These are phyloP conservation scores for Ctenoplectra terminalis DNA, from an alignment of 1,140 invertebrate genomes.

Conservation along the genomic window DNA sequence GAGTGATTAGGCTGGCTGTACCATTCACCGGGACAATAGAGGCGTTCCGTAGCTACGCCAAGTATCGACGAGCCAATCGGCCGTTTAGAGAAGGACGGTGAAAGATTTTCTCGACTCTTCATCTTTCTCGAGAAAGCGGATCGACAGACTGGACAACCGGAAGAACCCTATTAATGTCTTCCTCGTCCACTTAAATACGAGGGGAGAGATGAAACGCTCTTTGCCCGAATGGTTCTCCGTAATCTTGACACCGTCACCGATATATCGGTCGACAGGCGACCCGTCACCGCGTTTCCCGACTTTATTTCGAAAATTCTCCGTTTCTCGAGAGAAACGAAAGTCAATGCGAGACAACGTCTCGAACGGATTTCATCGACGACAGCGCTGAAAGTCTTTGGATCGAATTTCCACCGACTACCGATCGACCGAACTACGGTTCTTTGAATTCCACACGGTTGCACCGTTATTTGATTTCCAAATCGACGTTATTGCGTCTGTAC, in stretches of 20 bases:
- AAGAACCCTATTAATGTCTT: slow-evolving; percentile 55
- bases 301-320: neutral
- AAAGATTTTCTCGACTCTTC: slow-evolving; percentile 68
- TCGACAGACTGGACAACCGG: slow-evolving; percentile 60
- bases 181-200: slow-evolving; percentile 27
- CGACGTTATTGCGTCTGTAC: slow-evolving; percentile 57
- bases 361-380: neutral
- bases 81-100: slow-evolving; percentile 34
- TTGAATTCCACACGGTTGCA: slow-evolving; percentile 27
- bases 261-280: neutral
- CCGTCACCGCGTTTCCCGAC: too few relatives aligned
- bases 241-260: slow-evolving; percentile 4
- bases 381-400: too few relatives aligned
- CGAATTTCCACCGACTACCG: too few relatives aligned
- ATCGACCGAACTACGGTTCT: too few relatives aligned
- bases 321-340: neutral
- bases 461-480: slow-evolving; percentile 51
- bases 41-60: slow-evolving; percentile 57
- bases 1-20: slow-evolving; percentile 74
- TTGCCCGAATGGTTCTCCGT: neutral
- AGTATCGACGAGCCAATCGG: slow-evolving; percentile 74
- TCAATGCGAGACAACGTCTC: neutral
- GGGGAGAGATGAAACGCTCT: slow-evolving; percentile 41
- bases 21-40: slow-evolving; percentile 72
- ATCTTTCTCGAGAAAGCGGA: slow-evolving; percentile 66